Percentiles rank a stretch among this genome's conserved stretches.
Evolutionary conservation across 35 echinoderm and acorn worm species (phyloP).

Genomic region (Apostichopus japonicus): DNA sequence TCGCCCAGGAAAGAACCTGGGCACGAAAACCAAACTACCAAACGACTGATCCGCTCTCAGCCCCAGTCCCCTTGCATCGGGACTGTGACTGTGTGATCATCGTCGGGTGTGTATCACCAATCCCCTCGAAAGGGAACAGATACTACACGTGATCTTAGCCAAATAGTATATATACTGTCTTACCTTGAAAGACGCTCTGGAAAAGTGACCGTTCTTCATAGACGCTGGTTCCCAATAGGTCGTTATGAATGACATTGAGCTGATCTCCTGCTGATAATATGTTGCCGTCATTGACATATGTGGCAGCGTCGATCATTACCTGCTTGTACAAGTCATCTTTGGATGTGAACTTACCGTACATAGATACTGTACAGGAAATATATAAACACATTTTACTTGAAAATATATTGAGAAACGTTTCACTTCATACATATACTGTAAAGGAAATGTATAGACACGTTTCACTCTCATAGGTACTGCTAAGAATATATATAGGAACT

Average conservation of each 20-base stretch:
- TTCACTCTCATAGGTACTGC: no score
- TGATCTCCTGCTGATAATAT: neutral
- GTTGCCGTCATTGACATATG: conserved; percentile 19
- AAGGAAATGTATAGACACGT: no score
- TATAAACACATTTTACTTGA: no score
- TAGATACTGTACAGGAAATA: neutral
- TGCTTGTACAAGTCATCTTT: conserved; percentile 1
- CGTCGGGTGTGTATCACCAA: no score
- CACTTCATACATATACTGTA: no score
- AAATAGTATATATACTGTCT: neutral
- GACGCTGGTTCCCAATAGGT: neutral
- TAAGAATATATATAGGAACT: no score
- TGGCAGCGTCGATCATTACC: conserved; percentile 14
- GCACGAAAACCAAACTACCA: neutral
- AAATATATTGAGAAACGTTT: no score
- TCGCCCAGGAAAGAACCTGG: no score
- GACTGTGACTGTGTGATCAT: no score
- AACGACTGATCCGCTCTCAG: no score
- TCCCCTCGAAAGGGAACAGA: no score
- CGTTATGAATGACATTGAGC: conserved; percentile 20
- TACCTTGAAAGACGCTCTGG: conserved; percentile 50
- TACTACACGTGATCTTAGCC: neutral
- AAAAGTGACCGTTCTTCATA: neutral
- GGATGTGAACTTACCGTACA: conserved; percentile 19
- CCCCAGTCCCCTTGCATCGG: no score